Conservation (phyloP, 2,888 invertebrate genomes). For the Crematogaster levior region DNA sequence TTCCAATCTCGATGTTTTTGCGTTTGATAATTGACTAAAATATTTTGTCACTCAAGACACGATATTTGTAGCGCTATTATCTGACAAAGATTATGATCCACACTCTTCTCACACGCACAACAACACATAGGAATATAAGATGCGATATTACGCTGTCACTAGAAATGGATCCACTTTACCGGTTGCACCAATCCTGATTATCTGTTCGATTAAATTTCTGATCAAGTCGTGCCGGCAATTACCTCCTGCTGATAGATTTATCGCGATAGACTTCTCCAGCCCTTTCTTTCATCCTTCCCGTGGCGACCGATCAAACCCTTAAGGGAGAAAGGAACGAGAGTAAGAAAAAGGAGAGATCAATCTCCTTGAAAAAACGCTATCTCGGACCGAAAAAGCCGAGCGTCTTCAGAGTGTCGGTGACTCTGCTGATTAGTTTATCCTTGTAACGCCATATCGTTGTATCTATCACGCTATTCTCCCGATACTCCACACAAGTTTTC, state of each 20-base stretch:
- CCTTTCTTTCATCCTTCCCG: background rate
- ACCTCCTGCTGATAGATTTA: slow-evolving; percentile 31
- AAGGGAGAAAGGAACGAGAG: background rate
- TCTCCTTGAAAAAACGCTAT: slow-evolving; percentile 70
- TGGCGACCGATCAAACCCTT: slow-evolving; percentile 22
- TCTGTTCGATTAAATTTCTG: slow-evolving; percentile 38
- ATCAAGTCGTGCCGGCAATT: slow-evolving; percentile 15
- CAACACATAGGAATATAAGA: background rate
- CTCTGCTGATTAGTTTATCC: slow-evolving; percentile 90
- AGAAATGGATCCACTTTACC: slow-evolving; percentile 12
- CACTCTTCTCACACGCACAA: background rate
- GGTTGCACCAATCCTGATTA: slow-evolving; percentile 27
- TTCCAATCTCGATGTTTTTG: too few species aligned
- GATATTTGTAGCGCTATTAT: background rate
- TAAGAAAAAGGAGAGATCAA: slow-evolving; percentile 13
- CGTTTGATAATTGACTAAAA: background rate
- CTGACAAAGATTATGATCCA: background rate
- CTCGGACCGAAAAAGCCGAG: slow-evolving; percentile 90
- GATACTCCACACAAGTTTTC: slow-evolving; percentile 93
- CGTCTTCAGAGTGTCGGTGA: slow-evolving; percentile 90
- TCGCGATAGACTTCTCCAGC: background rate
- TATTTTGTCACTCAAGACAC: background rate
- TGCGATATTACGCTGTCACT: slow-evolving; percentile 33
- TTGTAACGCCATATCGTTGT: slow-evolving; percentile 96
- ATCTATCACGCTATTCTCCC: slow-evolving; percentile 93